Percentiles rank a stretch among this genome's conserved stretches.
Evolutionary conservation across 2,888 invertebrate species (phyloP).

Genomic region (Lobophora halterata): DNA sequence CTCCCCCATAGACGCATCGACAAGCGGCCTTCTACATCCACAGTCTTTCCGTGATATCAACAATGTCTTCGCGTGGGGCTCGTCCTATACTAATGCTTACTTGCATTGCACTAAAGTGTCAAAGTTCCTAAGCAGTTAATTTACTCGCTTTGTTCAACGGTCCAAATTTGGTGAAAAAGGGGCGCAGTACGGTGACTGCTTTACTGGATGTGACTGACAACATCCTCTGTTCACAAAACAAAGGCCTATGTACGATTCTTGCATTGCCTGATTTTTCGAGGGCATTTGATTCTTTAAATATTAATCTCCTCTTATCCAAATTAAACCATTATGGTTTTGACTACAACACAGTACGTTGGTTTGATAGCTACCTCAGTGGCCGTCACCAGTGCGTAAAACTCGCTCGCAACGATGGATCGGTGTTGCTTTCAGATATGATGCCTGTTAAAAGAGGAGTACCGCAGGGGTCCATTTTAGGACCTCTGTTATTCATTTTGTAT

Average conservation of each 20-base stretch:
- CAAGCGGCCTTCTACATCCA: too few species aligned
- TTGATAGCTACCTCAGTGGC: constrained; percentile 12
- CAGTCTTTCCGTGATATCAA: too few species aligned
- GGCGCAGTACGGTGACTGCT: constrained; percentile 17
- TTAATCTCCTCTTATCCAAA: constrained; percentile 12
- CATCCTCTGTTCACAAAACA: constrained; percentile 16
- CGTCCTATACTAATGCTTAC: too few species aligned
- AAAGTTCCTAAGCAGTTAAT: too few species aligned
- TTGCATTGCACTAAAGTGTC: too few species aligned
- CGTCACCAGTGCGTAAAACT: constrained; percentile 2
- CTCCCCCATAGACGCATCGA: too few species aligned
- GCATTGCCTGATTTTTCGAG: constrained; percentile 20
- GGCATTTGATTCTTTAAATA: constrained; percentile 23
- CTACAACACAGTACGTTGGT: constrained; percentile 10
- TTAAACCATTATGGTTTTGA: constrained; percentile 4
- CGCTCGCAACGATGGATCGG: not conserved
- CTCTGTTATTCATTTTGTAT: not conserved
- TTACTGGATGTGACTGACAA: constrained; percentile 19
- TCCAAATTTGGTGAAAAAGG: too few species aligned
- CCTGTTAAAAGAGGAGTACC: not conserved
- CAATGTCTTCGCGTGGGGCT: too few species aligned
- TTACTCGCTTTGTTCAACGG: too few species aligned
- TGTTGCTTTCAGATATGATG: not conserved
- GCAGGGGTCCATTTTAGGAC: not conserved
- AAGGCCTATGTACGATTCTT: constrained; percentile 14